Base-by-base conservation (phyloP, 2,888 invertebrate genomes). In the Litoditis marina region DNA sequence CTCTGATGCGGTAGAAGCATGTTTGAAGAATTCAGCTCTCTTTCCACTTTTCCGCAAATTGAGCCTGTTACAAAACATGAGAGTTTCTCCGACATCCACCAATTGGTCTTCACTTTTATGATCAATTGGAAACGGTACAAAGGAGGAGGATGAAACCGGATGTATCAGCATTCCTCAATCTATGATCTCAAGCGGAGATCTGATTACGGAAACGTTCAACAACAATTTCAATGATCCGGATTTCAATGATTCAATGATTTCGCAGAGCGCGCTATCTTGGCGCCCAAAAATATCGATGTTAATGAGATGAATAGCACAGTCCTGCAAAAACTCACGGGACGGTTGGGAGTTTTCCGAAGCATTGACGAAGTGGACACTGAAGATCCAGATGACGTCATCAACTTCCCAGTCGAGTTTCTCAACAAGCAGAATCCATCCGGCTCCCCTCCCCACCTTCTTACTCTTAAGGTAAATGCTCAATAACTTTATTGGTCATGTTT, bases 401-500 rank as follows among this genome's bases (percentile, higher is more conserved):
- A 53, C 30, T 54, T 49, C 25, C 34, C 63, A 0, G 53, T 47
- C 1, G 60, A 64, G 31, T 60, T 57, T 5, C 50, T 64, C 30
- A 57, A 63, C 36, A 0, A 28, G 7, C 28, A 63, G 46, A 56
- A 34, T 11, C 66, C 66, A 11, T 51, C 66, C 7, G 52, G 34
- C n/a, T 46, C 63, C 7, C 60, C 63, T 30, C 63, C 63, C 0
- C 66, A 67, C 25, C 16, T 0, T 19, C 31, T 62, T 16, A 47
- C 39, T 1, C 16, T 62, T 0, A 62, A 56, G 22, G 49, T 50
- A 39, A 39, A n/a, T n/a, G n/a, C n/a, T n/a, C n/a, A n/a, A n/a
- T n/a, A n/a, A n/a, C n/a, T n/a, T n/a, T n/a, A n/a, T n/a, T n/a
- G n/a, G n/a, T n/a, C n/a, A n/a, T n/a, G n/a, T n/a, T n/a, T n/a